phyloP scores from a whole-genome alignment of 2,888 invertebrate genomes.

The Notodonta dromedarius region DNA sequence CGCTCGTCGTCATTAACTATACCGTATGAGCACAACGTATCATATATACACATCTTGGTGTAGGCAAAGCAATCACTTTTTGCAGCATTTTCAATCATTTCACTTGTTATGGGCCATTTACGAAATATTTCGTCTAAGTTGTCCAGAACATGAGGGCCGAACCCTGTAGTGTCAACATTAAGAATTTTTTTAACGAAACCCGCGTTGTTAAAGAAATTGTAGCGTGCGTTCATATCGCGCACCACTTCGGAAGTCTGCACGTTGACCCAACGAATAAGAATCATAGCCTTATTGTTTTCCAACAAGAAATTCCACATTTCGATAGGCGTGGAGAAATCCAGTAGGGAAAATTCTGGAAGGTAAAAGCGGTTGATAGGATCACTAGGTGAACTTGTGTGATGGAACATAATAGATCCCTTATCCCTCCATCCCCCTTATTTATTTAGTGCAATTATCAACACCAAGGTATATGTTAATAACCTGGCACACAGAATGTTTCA shows the following conservation, averaged over 20 bases:
- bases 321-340: slow-evolving; percentile 77
- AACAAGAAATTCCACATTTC: slow-evolving; percentile 86
- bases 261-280: slow-evolving; percentile 86
- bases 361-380: slow-evolving; percentile 12
- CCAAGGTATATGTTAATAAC: too few relatives aligned
- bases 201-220: slow-evolving; percentile 75
- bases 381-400: too few relatives aligned
- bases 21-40: slow-evolving; percentile 86
- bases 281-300: slow-evolving; percentile 83
- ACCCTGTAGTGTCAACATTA: slow-evolving; percentile 73
- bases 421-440: too few relatives aligned
- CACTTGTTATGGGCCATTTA: slow-evolving; percentile 81
- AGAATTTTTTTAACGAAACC: slow-evolving; percentile 71
- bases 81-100: slow-evolving; percentile 83
- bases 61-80: slow-evolving; percentile 75
- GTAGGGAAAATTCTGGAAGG: slow-evolving; percentile 80
- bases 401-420: too few relatives aligned
- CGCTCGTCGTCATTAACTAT: slow-evolving; percentile 85
- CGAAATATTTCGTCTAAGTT: slow-evolving; percentile 80
- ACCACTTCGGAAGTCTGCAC: slow-evolving; percentile 79
- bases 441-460: too few relatives aligned
- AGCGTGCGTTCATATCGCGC: slow-evolving; percentile 75
- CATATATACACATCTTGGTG: slow-evolving; percentile 83
- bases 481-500: too few relatives aligned
- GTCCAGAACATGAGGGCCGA: slow-evolving; percentile 64